Base-by-base conservation (phyloP, 2,113 vertebrate genomes). In the Hyperopisus bebe region DNA sequence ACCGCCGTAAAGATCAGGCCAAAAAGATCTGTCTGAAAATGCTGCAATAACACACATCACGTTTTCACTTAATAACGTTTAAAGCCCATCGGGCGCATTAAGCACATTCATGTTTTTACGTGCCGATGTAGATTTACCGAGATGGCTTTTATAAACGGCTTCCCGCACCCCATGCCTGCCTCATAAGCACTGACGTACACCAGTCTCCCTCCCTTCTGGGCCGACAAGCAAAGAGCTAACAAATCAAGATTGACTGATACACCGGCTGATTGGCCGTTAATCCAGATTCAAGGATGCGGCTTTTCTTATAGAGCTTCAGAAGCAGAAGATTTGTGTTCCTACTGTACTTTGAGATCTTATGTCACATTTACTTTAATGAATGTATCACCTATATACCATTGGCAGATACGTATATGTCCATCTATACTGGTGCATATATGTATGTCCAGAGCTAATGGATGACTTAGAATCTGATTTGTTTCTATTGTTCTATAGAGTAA, bases 101-200 rank as follows among this genome's bases (percentile, higher is more conserved):
- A 89, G 89, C 89, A 89, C 89, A 89, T 84, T 62, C 21, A 82
- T 53, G 77, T 46, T 84, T 84, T 84, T 89, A 89, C 51, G n/a
- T 85, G 53, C 50, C n/a, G 77, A 85, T 47, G 89, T 85, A 85
- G 89, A 62, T 84, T 58, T 82, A 82, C 31, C 27, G 50, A 48
- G 27, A 8, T 62, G 55, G 53, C 39, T 27, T 85, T 88, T 89
- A 83, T 47, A 89, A 83, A 89, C 21, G 13, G 77, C 74, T 82
- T 89, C 51, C 74, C 31, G 5, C 8, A 47, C 35, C n/a, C 31
- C 31, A 89, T 5, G 77, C 35, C 70, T 80, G 74, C 88, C 53
- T 39, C 31, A 42, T 44, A 17, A 51, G 88, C 31, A 42, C 62
- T 51, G 88, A 50, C 46, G 10, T 24, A 50, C 31, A 2, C 74